Evolutionary conservation across 2,888 invertebrate genomes (phyloP).

Genomic region (Sthenelais limicola): DNA sequence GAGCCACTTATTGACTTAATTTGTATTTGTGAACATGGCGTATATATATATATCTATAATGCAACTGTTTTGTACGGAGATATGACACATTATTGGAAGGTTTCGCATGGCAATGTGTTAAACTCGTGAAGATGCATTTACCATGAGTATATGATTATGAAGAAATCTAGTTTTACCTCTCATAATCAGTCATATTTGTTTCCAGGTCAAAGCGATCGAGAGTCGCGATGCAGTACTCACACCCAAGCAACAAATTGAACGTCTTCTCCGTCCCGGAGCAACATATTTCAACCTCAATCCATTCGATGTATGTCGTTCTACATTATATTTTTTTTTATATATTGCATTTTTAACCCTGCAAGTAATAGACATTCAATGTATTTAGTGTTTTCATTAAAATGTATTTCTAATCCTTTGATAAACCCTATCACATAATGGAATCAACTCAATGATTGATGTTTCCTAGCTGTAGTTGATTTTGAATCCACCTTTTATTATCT

Average conservation of each 20-base stretch:
- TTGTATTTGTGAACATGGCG: too few species aligned
- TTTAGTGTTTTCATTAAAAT: not conserved
- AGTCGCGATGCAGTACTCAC: constrained; percentile 97
- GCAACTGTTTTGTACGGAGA: too few species aligned
- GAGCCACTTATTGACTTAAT: too few species aligned
- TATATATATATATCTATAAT: too few species aligned
- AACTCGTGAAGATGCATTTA: too few species aligned
- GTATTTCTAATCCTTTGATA: not conserved
- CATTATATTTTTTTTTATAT: constrained; percentile 8
- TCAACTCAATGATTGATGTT: not conserved
- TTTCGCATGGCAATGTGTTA: too few species aligned
- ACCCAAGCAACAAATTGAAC: constrained; percentile 96
- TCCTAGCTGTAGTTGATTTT: not conserved
- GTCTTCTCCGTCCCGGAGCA: constrained; percentile 94
- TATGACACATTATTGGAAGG: too few species aligned
- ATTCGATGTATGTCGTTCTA: constrained; percentile 72
- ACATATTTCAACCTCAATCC: constrained; percentile 99
- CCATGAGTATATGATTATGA: too few species aligned
- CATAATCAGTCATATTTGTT: not conserved
- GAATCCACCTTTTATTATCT: not conserved
- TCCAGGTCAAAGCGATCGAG: constrained; percentile 97
- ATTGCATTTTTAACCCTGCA: not conserved
- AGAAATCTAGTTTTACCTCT: too few species aligned
- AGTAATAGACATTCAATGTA: not conserved
- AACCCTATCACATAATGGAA: not conserved